Evolutionary conservation across 2,113 vertebrate species (phyloP), one percentile per base, ranked within the genome.

Genomic region (Falco punctatus): DNA sequence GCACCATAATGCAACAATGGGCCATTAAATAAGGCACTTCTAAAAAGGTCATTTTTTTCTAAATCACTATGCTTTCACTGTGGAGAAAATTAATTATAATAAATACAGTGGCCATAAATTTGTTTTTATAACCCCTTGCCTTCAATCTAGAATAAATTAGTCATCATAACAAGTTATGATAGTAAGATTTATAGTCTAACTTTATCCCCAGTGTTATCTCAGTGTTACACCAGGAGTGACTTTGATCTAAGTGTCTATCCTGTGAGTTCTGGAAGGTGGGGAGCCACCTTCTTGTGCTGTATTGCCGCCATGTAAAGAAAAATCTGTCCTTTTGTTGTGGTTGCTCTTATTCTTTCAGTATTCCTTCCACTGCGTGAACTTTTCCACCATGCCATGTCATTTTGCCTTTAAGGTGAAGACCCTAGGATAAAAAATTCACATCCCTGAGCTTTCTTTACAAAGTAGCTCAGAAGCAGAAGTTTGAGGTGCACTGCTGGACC

Each of bases 61-160:
- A 89, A 95, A 94, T 81, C 72, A 44, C 59, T 79, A 2, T 83
- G 35, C 48, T 95, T 90, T 86, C 70, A 77, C 10, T 49, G 40
- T 46, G 48, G 22, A 42, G 30, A 84, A 88, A 94, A 94, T 61
- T 69, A 81, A 81, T 88, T 87, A 26, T 49, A 91, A 84, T 81
- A 84, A 95, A 92, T 54, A 81, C 19, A 69, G 40, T 72, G 27
- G 23, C 66, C 40, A 65, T 95, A 82, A 81, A 82, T 94, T 94
- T 92, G 57, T 75, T 95, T 94, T 96, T 91, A 94, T 88, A 91
- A 89, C 40, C 24, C 28, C 26, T 88, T 86, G 59, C 91, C 77
- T 93, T 94, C 88, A 64, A 40, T 79, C 15, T 70, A 49, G 86
- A 91, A 94, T 85, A 91, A 91, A 74, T 93, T 90, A 96, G 83